These are phyloP conservation scores for Noctua comes DNA, from an alignment of 2,888 invertebrate genomes.

Conservation along the genomic window DNA sequence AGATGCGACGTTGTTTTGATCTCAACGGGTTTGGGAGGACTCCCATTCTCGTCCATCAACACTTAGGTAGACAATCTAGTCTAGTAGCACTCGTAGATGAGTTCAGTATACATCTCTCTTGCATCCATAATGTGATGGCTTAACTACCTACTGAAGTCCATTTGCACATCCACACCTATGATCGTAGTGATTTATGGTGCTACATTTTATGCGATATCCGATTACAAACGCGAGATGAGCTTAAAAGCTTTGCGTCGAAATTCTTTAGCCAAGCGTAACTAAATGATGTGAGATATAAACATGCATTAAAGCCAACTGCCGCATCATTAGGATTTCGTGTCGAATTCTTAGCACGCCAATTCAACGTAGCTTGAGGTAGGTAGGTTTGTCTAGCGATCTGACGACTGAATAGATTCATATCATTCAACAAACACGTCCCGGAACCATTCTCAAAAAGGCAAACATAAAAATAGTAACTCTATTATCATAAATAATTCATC, in stretches of 20 bases:
- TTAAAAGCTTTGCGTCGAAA: neutral
- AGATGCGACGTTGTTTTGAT: neutral
- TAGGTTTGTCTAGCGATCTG: neutral
- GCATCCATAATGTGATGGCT: neutral
- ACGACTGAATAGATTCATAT: neutral
- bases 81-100: neutral
- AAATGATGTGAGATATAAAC: neutral
- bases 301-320: neutral
- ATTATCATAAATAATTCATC: constrained; percentile 40
- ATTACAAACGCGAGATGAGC: constrained; percentile 1
- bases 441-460: constrained; percentile 15
- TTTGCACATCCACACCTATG: neutral
- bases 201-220: neutral
- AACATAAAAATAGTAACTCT: constrained; percentile 24
- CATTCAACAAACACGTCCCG: constrained; percentile 14
- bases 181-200: neutral
- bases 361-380: neutral
- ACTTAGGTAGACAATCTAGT: neutral
- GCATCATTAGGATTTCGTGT: neutral
- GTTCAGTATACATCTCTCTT: neutral
- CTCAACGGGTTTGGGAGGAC: neutral
- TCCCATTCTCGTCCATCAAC: neutral
- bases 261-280: neutral
- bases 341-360: constrained; percentile 3
- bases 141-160: neutral